Base-by-base conservation (phyloP, 2,888 invertebrate genomes). In the Thysanoteuthis rhombus region DNA sequence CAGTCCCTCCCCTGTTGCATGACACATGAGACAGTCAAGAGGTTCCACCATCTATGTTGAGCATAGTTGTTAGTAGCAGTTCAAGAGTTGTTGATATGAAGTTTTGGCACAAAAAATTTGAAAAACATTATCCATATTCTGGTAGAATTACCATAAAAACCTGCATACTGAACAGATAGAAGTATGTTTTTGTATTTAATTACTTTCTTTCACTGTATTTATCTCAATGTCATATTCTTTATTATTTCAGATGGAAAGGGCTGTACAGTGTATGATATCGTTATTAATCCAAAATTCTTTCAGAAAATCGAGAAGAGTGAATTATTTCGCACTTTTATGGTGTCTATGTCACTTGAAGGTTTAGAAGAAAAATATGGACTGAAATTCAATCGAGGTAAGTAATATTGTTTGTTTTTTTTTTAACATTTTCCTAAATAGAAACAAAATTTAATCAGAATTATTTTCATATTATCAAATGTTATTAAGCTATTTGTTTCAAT, bases 211-310 rank as follows among this genome's bases (percentile, higher is more conserved):
- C 36, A 25, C 75, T 36, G n/a, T n/a, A 12, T 25, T 25, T n/a
- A 36, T 75, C n/a, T n/a, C 36, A 5, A n/a, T 16, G 3, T 36
- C 19, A n/a, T 75, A n/a, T n/a, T 75, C n/a, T n/a, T 75, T 75
- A n/a, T 93, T 93, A 94, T 96, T 96, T 32, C 95, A 98, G 98
- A 98, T 93, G 98, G 98, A 52, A 97, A 97, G 40, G 98, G 98
- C 0, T 98, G 98, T 89, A 98, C 98, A 94, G 98, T 98, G 0
- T 98, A 98, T 96, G 99, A 99, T 97, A 98, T 99, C 47, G 98
- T 98, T 5, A 98, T 99, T 58, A 98, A 98, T 97, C 98, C 98
- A 5, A 97, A 97, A 2, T 99, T 99, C 96, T 98, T 98, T 96
- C 97, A 97, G 52, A 98, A 98, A 97, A 98, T 98, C 94, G 97